Evolutionary conservation across 1,140 invertebrate species (phyloP).

Genomic region (Zelostemma sp.): DNA sequence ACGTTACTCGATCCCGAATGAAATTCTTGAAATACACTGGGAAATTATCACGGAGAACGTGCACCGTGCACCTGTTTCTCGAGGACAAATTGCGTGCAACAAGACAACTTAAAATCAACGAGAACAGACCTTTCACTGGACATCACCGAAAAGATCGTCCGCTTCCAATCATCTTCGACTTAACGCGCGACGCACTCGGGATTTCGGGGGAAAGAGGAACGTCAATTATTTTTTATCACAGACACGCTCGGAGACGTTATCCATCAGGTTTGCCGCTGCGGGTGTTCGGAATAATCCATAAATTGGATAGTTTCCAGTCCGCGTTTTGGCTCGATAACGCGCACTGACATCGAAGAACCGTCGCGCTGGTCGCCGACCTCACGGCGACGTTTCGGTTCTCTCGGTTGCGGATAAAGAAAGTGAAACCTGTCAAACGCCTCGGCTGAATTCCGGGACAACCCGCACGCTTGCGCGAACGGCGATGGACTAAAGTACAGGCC

Average conservation of each 20-base stretch:
- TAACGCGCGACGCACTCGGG: too few species aligned
- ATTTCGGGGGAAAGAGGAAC: conserved; percentile 4
- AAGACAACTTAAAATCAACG: not conserved
- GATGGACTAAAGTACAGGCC: conserved; percentile 56
- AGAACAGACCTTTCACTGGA: not conserved
- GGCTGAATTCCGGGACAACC: conserved; percentile 25
- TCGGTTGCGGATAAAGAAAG: conserved; percentile 15
- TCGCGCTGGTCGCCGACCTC: not conserved
- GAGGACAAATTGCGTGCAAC: not conserved
- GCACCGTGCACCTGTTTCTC: conserved; percentile 3
- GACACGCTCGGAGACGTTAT: not conserved
- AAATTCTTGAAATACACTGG: conserved; percentile 33
- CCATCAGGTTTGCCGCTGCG: not conserved
- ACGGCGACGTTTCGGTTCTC: not conserved
- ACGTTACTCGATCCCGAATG: conserved; percentile 4
- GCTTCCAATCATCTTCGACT: conserved; percentile 5
- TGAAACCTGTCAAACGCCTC: conserved; percentile 21
- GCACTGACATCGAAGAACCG: not conserved
- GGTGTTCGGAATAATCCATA: not conserved
- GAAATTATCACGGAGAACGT: conserved; percentile 14
- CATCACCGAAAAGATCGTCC: not conserved
- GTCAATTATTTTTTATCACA: conserved; percentile 20
- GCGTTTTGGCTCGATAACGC: conserved; percentile 3
- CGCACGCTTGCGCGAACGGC: conserved; percentile 64
- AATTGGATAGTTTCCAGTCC: conserved; percentile 2